These are phyloP conservation scores for Zaprionus capensis DNA, from an alignment of 1,140 invertebrate genomes.

Conservation along the genomic window DNA sequence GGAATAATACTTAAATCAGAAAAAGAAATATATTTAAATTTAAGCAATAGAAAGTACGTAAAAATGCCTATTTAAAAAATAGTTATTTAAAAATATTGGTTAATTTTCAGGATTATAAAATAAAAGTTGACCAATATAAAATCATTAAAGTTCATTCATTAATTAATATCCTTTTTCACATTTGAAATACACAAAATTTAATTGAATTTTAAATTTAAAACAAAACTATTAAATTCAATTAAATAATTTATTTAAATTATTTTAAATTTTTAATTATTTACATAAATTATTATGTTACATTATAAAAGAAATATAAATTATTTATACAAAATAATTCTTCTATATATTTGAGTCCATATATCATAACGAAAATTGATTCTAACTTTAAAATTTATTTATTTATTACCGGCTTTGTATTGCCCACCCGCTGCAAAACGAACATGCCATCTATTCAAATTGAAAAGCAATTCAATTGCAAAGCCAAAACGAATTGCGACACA, in stretches of 20 bases:
- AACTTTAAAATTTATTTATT: not conserved
- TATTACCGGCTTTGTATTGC: not conserved
- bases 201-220: not conserved
- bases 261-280: not conserved
- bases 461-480: conserved; percentile 49
- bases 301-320: too few relatives aligned
- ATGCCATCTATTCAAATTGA: conserved; percentile 28
- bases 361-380: too few relatives aligned
- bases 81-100: too few relatives aligned
- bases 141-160: too few relatives aligned
- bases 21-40: not conserved
- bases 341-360: not conserved
- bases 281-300: too few relatives aligned
- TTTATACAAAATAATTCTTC: too few relatives aligned
- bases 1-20: not conserved
- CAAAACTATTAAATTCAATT: too few relatives aligned
- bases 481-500: conserved; percentile 58
- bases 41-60: too few relatives aligned
- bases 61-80: too few relatives aligned
- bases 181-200: not conserved
- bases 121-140: too few relatives aligned
- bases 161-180: too few relatives aligned
- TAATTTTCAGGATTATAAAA: too few relatives aligned
- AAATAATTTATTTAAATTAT: not conserved
- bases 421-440: not conserved